A percentile compares a stretch with the other conserved stretches of the same genome.
phyloP scores from a whole-genome alignment of 2,797 vertebrate genomes.

The Anableps anableps region DNA sequence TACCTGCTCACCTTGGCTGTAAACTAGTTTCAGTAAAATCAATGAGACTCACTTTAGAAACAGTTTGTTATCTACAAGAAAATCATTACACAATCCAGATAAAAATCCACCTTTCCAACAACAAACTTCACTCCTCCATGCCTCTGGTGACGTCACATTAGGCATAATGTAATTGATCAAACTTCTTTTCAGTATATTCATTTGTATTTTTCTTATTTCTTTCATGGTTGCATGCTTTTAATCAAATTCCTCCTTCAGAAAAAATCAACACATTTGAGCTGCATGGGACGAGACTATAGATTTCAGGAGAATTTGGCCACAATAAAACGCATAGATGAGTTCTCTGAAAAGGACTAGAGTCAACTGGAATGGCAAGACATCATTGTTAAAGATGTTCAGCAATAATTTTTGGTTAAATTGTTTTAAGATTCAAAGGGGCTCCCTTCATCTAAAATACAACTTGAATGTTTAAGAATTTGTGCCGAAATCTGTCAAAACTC shows the following conservation, averaged over 20 bases:
- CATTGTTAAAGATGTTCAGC: background rate
- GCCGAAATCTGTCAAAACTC: background rate
- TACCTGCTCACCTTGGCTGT: background rate
- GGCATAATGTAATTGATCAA: background rate
- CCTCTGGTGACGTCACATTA: background rate
- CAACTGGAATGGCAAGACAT: background rate
- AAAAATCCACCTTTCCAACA: too few species aligned
- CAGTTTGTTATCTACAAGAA: background rate
- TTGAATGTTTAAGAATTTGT: background rate
- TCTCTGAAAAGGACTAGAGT: background rate
- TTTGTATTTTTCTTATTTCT: background rate
- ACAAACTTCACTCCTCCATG: background rate
- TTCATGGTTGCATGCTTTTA: background rate
- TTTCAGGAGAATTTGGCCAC: background rate
- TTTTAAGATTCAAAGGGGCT: background rate
- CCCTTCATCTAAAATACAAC: background rate
- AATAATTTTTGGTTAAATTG: background rate
- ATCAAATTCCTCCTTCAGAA: background rate
- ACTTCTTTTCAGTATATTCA: background rate
- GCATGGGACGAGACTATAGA: background rate
- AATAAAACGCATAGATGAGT: background rate
- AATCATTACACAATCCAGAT: too few species aligned
- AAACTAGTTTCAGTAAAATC: background rate
- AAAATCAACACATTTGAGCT: background rate
- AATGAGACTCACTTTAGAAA: background rate